phyloP scores from a whole-genome alignment of 2,797 vertebrate genomes.

The Rhodeus uyekii region DNA sequence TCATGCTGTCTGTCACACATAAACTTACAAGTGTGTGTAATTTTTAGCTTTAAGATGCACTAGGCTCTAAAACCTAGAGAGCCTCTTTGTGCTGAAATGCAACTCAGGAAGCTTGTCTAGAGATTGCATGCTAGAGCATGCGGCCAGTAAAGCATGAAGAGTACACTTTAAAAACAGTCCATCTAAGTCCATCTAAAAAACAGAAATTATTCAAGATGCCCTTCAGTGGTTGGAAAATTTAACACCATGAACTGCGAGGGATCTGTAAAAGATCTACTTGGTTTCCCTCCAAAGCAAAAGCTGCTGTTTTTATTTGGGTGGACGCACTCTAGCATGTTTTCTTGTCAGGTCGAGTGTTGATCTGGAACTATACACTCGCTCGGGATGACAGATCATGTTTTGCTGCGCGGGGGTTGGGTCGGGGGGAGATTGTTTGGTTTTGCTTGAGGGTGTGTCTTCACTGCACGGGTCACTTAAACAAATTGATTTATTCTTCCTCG shows the following conservation, averaged over 20 bases:
- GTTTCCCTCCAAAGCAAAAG: constrained; percentile 22
- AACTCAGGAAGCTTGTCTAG: constrained; percentile 1
- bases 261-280: constrained; percentile 36
- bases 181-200: constrained; percentile 46
- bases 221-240: constrained; percentile 31
- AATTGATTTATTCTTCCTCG: constrained; percentile 35
- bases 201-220: constrained; percentile 55
- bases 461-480: constrained; percentile 22
- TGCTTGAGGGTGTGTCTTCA: not conserved
- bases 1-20: constrained; percentile 35
- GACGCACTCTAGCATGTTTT: constrained; percentile 38
- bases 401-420: not conserved
- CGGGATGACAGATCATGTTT: constrained; percentile 40
- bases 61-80: constrained; percentile 15
- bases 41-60: constrained; percentile 14
- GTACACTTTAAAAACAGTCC: too few species aligned
- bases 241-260: constrained; percentile 9
- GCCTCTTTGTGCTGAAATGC: constrained; percentile 13
- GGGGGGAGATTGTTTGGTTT: not conserved
- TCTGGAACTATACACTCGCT: constrained; percentile 30
- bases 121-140: constrained; percentile 27
- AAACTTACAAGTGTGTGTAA: constrained; percentile 10
- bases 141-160: constrained; percentile 32
- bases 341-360: constrained; percentile 38
- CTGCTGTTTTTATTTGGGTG: constrained; percentile 39